These are phyloP conservation scores for Ectemnius cavifrons DNA, from an alignment of 2,888 invertebrate species.

Conservation along the genomic window DNA sequence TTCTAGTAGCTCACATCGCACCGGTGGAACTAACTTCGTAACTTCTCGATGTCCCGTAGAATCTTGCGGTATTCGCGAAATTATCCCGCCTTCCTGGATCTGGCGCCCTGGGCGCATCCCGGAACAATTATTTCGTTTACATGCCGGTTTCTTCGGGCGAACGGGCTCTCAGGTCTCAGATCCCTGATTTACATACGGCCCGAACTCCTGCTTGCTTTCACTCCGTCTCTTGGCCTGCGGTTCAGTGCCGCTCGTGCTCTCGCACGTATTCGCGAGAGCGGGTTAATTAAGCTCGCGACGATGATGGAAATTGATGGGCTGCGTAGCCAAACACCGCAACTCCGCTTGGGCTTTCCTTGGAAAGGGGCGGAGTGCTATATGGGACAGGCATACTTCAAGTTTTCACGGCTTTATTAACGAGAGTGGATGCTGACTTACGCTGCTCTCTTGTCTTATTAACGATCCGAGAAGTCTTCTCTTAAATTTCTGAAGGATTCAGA, in stretches of 20 bases:
- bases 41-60: conserved; percentile 23
- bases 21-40: conserved; percentile 24
- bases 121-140: conserved; percentile 30
- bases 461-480: too few species aligned
- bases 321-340: not conserved
- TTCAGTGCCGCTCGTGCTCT: not conserved
- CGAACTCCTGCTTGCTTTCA: too few species aligned
- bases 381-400: too few species aligned
- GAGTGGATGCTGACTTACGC: too few species aligned
- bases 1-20: conserved; percentile 10
- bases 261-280: not conserved
- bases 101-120: conserved; percentile 3
- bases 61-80: not conserved
- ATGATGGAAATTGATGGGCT: conserved; percentile 6
- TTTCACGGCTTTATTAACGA: too few species aligned
- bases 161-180: not conserved
- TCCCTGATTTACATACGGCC: conserved; percentile 14
- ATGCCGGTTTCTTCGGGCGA: conserved; percentile 16
- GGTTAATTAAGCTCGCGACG: conserved; percentile 4
- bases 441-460: too few species aligned
- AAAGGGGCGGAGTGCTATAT: too few species aligned
- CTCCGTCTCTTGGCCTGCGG: conserved; percentile 1
- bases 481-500: too few species aligned
- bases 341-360: too few species aligned
- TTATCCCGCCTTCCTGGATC: conserved; percentile 8